Evolutionary conservation across 2,113 vertebrate genomes (phyloP).

Genomic region (Dolichotis patagonum): DNA sequence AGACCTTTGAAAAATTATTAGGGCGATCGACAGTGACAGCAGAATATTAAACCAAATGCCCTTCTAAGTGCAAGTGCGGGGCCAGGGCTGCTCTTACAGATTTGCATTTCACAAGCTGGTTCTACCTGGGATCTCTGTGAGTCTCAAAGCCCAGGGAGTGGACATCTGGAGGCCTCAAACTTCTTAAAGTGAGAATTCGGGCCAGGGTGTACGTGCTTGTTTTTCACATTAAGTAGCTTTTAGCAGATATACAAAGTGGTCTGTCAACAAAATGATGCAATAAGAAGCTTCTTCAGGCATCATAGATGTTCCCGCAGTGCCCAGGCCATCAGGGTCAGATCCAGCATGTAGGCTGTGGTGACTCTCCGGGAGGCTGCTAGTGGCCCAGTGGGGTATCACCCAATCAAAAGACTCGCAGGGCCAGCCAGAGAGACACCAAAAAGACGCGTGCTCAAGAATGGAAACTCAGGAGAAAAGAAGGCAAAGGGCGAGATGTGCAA

Average conservation of each 20-base stretch:
- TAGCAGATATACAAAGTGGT: background rate
- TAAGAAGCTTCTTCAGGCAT: background rate
- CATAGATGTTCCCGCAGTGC: background rate
- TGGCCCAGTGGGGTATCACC: background rate
- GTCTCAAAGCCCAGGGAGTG: background rate
- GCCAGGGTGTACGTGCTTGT: background rate
- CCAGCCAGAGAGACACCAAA: background rate
- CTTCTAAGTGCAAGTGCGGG: background rate
- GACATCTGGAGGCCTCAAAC: background rate
- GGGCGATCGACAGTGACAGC: background rate
- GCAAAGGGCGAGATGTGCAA: background rate
- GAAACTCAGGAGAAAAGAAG: background rate
- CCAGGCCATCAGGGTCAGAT: background rate
- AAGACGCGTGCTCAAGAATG: background rate
- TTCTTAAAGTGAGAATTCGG: background rate
- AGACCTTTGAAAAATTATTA: background rate
- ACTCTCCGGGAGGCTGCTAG: background rate
- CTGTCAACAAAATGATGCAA: conserved; percentile 39
- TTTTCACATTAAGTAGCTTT: background rate
- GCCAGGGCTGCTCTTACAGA: rapidly evolving
- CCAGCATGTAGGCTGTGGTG: too few species aligned
- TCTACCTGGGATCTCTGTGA: too few species aligned
- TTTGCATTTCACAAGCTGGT: background rate
- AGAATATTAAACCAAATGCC: background rate
- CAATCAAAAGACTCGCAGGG: background rate